phyloP scores from a whole-genome alignment of 2,113 vertebrate species.

The Phocoena phocoena region DNA sequence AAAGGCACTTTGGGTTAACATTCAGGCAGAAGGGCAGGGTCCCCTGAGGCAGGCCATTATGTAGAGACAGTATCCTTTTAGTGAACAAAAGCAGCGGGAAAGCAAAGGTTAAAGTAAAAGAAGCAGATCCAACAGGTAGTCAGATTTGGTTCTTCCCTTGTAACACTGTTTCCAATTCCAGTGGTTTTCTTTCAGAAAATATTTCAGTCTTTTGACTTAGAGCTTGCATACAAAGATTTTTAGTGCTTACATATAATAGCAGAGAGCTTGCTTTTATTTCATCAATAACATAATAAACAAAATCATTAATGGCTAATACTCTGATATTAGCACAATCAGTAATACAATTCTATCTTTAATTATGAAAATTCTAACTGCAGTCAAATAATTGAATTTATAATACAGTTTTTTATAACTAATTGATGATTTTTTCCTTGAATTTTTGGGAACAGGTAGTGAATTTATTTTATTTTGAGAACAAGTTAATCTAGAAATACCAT shows the following conservation, averaged over 20 bases:
- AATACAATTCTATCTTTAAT: neutral
- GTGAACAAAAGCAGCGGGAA: too few relatives aligned
- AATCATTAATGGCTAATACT: neutral
- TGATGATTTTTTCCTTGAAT: neutral
- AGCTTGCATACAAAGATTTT: neutral
- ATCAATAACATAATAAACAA: neutral
- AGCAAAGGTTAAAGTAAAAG: too few relatives aligned
- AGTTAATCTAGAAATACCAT: neutral
- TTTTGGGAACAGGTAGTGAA: neutral
- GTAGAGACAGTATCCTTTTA: too few relatives aligned
- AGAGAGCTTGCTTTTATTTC: neutral
- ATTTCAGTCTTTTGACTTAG: neutral
- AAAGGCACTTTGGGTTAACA: too few relatives aligned
- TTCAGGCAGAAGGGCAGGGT: too few relatives aligned
- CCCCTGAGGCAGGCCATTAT: too few relatives aligned
- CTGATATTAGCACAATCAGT: neutral
- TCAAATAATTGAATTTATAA: neutral
- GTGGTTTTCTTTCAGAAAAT: neutral
- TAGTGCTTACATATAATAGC: neutral
- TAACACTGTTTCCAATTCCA: neutral
- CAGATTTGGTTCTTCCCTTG: too few relatives aligned
- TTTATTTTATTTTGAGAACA: neutral
- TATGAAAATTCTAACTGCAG: neutral
- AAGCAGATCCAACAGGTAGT: too few relatives aligned
- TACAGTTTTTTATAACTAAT: neutral